These are phyloP conservation scores for Lacanobia wlatinum DNA, from an alignment of 2,888 invertebrate species.

Conservation along the genomic window DNA sequence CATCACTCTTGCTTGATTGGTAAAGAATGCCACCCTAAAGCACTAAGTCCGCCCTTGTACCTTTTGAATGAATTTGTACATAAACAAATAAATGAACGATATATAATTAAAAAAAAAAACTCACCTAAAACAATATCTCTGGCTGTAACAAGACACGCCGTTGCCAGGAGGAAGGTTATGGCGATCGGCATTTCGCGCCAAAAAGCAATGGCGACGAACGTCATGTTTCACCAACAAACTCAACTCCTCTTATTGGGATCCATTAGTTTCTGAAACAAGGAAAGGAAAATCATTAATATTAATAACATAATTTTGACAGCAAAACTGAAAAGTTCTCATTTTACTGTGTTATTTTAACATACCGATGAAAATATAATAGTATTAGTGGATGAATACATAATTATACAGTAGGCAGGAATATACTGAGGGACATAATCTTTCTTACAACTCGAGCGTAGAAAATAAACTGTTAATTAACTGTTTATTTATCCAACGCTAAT, in stretches of 20 bases:
- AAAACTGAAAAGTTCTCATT: background rate
- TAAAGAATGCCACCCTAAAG: too few species aligned
- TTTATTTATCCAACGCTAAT: constrained; percentile 12
- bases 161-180: constrained; percentile 79
- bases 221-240: constrained; percentile 83
- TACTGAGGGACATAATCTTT: background rate
- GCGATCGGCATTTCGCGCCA: constrained; percentile 87
- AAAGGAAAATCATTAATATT: constrained; percentile 12
- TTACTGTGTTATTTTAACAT: background rate
- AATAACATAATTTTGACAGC: background rate
- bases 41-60: too few species aligned
- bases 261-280: constrained; percentile 89
- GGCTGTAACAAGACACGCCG: constrained; percentile 79
- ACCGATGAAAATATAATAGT: background rate
- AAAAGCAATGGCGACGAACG: constrained; percentile 81
- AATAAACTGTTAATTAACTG: constrained; percentile 13
- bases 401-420: background rate
- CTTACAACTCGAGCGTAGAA: background rate
- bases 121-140: constrained; percentile 86
- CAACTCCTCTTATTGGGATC: constrained; percentile 85
- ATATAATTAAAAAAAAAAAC: constrained; percentile 61
- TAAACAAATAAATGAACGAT: too few species aligned
- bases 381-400: background rate
- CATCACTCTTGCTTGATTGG: too few species aligned
- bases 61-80: too few species aligned